Percentiles rank a stretch among this genome's conserved stretches.
These are phyloP conservation scores for Erpobdella octoculata DNA, from an alignment of 2,888 invertebrate genomes.

Conservation along the genomic window DNA sequence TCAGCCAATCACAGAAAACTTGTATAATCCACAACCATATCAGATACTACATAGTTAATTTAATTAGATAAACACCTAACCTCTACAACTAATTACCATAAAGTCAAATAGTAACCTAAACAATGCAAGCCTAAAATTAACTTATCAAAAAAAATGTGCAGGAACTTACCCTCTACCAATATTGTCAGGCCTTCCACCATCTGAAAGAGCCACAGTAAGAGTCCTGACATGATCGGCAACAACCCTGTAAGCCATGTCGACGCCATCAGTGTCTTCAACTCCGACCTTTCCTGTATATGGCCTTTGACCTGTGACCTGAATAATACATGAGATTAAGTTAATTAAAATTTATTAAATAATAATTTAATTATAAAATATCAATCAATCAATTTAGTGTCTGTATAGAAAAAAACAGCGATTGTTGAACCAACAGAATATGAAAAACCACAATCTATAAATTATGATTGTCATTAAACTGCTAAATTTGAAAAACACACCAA, in stretches of 20 bases:
- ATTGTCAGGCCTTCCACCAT: conserved; percentile 94
- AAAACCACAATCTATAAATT: no score
- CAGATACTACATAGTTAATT: no score
- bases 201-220: conserved; percentile 86
- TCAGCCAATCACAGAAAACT: no score
- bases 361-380: no score
- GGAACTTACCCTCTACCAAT: conserved; percentile 92
- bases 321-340: not conserved
- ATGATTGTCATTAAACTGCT: no score
- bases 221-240: conserved; percentile 96
- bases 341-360: no score
- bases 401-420: no score
- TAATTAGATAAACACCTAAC: no score
- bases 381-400: no score
- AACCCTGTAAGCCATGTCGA: conserved; percentile 98
- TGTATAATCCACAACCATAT: no score
- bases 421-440: no score
- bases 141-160: not conserved
- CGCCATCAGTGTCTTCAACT: conserved; percentile 76
- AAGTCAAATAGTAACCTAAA: not conserved
- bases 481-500: no score
- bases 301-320: conserved; percentile 4
- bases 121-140: not conserved
- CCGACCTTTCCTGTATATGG: conserved; percentile 82
- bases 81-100: not conserved